These are phyloP conservation scores for Pandemis cinnamomeana DNA, from an alignment of 2,888 invertebrate species.

Conservation along the genomic window DNA sequence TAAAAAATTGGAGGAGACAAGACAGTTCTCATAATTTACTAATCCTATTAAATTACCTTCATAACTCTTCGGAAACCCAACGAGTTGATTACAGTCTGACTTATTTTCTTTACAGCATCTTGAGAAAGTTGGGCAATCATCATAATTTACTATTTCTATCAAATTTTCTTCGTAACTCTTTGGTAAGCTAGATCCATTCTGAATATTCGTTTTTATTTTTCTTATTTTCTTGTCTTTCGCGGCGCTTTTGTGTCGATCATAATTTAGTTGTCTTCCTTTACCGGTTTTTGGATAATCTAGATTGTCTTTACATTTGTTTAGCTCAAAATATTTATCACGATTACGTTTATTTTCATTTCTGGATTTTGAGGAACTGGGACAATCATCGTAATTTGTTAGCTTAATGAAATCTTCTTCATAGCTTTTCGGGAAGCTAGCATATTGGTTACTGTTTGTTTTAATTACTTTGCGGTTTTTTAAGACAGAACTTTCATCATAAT, in stretches of 20 bases:
- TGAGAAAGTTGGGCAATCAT: neutral
- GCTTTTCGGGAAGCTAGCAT: neutral
- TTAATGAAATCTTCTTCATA: neutral
- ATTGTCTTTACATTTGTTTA: neutral
- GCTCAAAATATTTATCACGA: neutral
- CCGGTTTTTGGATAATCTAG: neutral
- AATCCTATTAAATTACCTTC: conserved; percentile 4
- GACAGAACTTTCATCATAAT: neutral
- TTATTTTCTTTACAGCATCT: neutral
- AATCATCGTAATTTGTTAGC: conserved; percentile 2
- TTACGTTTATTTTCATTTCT: neutral
- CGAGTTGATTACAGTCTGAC: neutral
- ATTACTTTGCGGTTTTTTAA: neutral
- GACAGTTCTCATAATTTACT: conserved; percentile 5
- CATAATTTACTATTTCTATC: conserved; percentile 1
- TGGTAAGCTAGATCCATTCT: neutral
- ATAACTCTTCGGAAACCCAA: neutral
- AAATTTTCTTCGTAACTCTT: conserved; percentile 6
- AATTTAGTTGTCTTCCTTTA: neutral
- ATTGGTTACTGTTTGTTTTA: neutral
- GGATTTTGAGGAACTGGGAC: neutral
- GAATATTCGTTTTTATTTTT: neutral
- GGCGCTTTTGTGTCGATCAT: neutral
- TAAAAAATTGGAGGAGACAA: conserved; percentile 2
- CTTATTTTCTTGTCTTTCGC: neutral